Percentiles rank a stretch among this genome's conserved stretches.
phyloP scores from a whole-genome alignment of 2,113 vertebrate genomes.

The Esox niger region DNA sequence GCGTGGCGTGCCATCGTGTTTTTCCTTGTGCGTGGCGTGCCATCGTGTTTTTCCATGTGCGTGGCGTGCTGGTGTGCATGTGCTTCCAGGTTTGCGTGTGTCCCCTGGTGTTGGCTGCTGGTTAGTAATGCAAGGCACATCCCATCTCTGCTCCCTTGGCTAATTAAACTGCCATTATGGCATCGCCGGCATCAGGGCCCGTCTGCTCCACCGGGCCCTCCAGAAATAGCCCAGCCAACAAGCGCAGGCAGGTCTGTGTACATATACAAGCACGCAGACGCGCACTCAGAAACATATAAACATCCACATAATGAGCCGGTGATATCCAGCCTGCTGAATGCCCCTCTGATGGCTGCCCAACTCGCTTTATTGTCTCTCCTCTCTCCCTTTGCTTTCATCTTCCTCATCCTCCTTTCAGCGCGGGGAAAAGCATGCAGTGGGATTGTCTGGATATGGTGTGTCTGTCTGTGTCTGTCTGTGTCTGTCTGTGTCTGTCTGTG shows the following conservation, averaged over 20 bases:
- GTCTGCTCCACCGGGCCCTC: conserved; percentile 64
- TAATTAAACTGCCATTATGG: conserved; percentile 70
- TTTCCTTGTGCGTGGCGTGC: neutral
- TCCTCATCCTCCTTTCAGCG: too few species aligned
- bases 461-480: neutral
- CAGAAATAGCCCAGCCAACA: conserved; percentile 56
- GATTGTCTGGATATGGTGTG: neutral
- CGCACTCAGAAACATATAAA: conserved; percentile 1
- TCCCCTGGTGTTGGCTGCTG: neutral
- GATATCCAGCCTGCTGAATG: too few species aligned
- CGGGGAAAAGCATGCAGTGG: too few species aligned
- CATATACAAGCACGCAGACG: conserved; percentile 7
- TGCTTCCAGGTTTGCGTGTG: neutral
- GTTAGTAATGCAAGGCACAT: conserved; percentile 10
- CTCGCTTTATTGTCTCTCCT: neutral
- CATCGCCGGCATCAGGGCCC: conserved; percentile 51
- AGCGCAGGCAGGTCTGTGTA: neutral
- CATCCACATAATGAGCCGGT: neutral
- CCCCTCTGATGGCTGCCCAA: too few species aligned
- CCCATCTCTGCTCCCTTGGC: conserved; percentile 52
- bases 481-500: conserved; percentile 24
- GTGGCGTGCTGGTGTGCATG: neutral
- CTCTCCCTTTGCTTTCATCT: too few species aligned
- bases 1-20: too few species aligned
- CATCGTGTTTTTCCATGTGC: too few species aligned